These are phyloP conservation scores for Mimachlamys varia DNA, from an alignment of 2,888 invertebrate genomes.

Conservation along the genomic window DNA sequence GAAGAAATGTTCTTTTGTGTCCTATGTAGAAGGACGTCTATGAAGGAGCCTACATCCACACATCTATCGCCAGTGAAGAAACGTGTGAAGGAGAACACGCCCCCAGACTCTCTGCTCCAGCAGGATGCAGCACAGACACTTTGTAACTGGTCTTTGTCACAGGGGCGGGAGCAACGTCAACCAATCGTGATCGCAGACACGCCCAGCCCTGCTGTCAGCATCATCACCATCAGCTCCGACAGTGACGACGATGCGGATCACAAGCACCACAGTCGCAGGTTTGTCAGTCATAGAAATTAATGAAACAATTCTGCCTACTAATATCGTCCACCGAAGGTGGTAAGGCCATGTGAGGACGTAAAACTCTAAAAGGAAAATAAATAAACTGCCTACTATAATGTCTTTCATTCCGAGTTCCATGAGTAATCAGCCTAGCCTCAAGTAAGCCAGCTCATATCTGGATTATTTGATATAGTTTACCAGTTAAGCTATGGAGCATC, in stretches of 20 bases:
- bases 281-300: neutral
- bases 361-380: too few relatives aligned
- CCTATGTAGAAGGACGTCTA: conserved; percentile 45
- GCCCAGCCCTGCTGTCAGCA: conserved; percentile 96
- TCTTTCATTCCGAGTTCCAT: too few relatives aligned
- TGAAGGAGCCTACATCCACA: conserved; percentile 81
- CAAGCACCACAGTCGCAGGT: conserved; percentile 46
- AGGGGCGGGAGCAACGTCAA: conserved; percentile 84
- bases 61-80: conserved; percentile 98
- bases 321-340: too few relatives aligned
- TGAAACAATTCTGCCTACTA: too few relatives aligned
- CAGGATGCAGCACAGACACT: conserved; percentile 62
- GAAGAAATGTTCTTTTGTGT: neutral
- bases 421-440: too few relatives aligned
- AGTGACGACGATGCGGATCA: conserved; percentile 88
- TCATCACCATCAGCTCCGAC: conserved; percentile 97
- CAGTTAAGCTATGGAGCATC: too few relatives aligned
- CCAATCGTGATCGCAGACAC: conserved; percentile 98
- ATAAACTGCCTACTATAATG: too few relatives aligned
- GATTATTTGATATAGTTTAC: too few relatives aligned
- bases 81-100: conserved; percentile 97
- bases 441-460: too few relatives aligned
- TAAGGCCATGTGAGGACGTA: too few relatives aligned
- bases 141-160: conserved; percentile 61
- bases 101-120: conserved; percentile 82